These are phyloP conservation scores for Myrmophylax atrothorax DNA, from an alignment of 2,113 vertebrate genomes.

Conservation along the genomic window DNA sequence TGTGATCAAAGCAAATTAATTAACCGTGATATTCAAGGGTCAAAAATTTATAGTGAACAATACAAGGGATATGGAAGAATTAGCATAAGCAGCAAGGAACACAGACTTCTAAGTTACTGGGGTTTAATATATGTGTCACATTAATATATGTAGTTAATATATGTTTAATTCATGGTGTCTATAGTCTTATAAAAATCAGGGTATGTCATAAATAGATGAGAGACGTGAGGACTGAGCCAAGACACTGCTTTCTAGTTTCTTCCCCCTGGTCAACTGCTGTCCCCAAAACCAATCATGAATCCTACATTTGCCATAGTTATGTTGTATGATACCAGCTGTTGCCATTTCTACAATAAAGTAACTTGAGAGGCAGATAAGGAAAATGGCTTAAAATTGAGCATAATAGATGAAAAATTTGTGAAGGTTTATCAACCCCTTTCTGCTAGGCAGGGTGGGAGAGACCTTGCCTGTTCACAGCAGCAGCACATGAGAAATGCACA, in stretches of 20 bases:
- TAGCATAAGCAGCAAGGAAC: neutral
- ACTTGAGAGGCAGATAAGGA: neutral
- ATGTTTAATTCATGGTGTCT: neutral
- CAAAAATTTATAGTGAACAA: neutral
- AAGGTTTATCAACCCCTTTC: neutral
- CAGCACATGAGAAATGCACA: neutral
- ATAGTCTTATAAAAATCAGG: neutral
- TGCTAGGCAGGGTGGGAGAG: neutral
- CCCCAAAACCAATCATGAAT: neutral
- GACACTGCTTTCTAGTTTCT: neutral
- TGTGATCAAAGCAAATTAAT: slow-evolving; percentile 42
- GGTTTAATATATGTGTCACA: neutral
- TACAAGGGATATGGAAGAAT: neutral
- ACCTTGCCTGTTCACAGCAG: neutral
- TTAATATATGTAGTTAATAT: neutral
- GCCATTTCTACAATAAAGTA: neutral
- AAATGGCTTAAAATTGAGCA: neutral
- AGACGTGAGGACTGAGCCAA: neutral
- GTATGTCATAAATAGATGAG: neutral
- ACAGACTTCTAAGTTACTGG: neutral
- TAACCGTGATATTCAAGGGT: slow-evolving; percentile 6
- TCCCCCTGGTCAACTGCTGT: neutral
- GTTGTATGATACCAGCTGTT: neutral
- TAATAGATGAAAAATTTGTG: neutral
- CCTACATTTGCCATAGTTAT: neutral